Evolutionary conservation across 2,888 invertebrate species (phyloP).

Genomic region (Diarsia rubi): DNA sequence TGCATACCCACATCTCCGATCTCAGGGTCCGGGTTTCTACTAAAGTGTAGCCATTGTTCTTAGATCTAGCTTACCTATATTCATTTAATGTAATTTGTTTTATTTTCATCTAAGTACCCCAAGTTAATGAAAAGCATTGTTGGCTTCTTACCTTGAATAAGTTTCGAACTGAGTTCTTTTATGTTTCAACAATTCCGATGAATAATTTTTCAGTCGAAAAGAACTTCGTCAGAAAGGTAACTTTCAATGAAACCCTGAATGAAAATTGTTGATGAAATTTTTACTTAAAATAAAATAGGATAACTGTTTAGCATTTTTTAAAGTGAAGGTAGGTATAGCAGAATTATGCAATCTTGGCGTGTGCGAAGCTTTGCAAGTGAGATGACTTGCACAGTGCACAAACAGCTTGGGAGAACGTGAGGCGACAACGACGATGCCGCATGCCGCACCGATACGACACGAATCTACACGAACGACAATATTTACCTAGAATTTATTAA

Average conservation of each 20-base stretch:
- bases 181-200: slow-evolving; percentile 52
- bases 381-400: slow-evolving; percentile 42
- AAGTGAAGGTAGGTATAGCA: slow-evolving; percentile 26
- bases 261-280: slow-evolving; percentile 31
- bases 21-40: neutral
- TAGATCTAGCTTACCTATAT: neutral
- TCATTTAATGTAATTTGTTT: slow-evolving; percentile 8
- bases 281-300: slow-evolving; percentile 31
- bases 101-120: slow-evolving; percentile 8
- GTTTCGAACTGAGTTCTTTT: slow-evolving; percentile 50
- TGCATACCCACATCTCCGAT: neutral
- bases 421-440: neutral
- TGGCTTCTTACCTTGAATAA: slow-evolving; percentile 50
- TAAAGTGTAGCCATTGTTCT: neutral
- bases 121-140: slow-evolving; percentile 43
- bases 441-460: slow-evolving; percentile 26
- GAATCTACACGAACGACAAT: slow-evolving; percentile 28
- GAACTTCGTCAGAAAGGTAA: slow-evolving; percentile 35
- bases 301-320: slow-evolving; percentile 38
- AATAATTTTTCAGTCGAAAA: slow-evolving; percentile 54
- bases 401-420: slow-evolving; percentile 34
- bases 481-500: slow-evolving; percentile 38
- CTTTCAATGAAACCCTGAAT: slow-evolving; percentile 45
- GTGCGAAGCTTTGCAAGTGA: slow-evolving; percentile 50
- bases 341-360: slow-evolving; percentile 51